Conservation (phyloP, 2,113 vertebrate species). For the Myrmophylax atrothorax region DNA sequence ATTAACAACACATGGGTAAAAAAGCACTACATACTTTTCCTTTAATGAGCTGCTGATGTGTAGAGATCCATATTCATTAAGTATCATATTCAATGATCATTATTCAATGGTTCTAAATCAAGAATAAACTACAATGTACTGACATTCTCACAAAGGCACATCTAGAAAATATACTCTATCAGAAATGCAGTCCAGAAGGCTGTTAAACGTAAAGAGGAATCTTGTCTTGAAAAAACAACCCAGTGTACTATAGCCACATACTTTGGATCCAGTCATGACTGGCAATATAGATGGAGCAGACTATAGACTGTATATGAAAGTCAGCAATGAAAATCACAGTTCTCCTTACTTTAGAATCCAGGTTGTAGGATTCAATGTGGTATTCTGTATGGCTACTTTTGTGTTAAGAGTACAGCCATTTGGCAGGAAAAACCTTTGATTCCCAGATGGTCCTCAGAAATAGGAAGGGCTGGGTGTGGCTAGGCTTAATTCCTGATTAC, state of each 20-base stretch:
- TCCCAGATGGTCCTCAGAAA: not conserved
- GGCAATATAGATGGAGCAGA: not conserved
- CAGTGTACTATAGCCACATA: not conserved
- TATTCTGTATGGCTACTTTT: not conserved
- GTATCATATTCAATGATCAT: not conserved
- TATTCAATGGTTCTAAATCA: not conserved
- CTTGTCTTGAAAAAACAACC: not conserved
- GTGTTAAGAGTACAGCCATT: not conserved
- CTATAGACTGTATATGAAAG: not conserved
- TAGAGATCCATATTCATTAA: not conserved
- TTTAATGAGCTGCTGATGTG: not conserved
- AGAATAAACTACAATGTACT: not conserved
- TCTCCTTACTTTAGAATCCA: not conserved
- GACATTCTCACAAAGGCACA: not conserved
- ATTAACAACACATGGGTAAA: not conserved
- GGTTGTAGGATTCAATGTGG: not conserved
- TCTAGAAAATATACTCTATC: not conserved
- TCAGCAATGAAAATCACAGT: not conserved
- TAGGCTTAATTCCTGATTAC: not conserved
- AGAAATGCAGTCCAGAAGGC: not conserved
- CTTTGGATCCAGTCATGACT: fast-evolving
- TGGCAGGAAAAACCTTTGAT: not conserved
- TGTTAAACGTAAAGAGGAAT: not conserved
- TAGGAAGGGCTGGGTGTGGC: not conserved
- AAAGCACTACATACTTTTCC: not conserved